phyloP scores from a whole-genome alignment of 2,888 invertebrate species.

The Rhaphigaster nebulosa region DNA sequence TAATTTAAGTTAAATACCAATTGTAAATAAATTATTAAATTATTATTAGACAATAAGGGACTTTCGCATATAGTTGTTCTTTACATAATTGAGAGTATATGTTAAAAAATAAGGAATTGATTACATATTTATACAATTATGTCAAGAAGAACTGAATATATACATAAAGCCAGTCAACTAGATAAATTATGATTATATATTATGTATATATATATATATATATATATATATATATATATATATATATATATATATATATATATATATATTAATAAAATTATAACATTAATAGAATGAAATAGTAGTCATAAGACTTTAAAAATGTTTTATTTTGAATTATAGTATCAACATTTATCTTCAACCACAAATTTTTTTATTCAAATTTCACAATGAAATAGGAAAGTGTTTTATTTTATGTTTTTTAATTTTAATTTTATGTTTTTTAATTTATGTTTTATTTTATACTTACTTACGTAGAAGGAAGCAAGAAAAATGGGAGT shows the following conservation, averaged over 20 bases:
- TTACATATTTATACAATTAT: no score
- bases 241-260: no score
- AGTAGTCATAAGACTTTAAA: no score
- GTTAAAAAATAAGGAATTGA: no score
- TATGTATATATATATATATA: no score
- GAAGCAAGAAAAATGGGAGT: constrained; percentile 79
- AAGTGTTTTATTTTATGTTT: background rate
- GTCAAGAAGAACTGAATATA: background rate
- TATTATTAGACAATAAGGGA: no score
- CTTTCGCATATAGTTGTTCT: no score
- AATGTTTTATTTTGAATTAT: no score
- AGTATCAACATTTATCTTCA: background rate
- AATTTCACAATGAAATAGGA: background rate
- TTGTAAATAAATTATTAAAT: no score
- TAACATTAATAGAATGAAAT: background rate
- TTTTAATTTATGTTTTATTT: background rate
- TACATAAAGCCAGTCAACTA: background rate
- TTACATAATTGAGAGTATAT: no score
- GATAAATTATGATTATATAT: background rate
- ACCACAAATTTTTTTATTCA: background rate
- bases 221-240: no score
- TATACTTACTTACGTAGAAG: constrained; percentile 79
- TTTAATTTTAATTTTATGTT: background rate
- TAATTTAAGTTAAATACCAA: no score
- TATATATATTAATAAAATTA: background rate